Percentiles rank a stretch among this genome's conserved stretches.
phyloP scores from a whole-genome alignment of 2,888 invertebrate genomes.

The Drosophila suboccidentalis region DNA sequence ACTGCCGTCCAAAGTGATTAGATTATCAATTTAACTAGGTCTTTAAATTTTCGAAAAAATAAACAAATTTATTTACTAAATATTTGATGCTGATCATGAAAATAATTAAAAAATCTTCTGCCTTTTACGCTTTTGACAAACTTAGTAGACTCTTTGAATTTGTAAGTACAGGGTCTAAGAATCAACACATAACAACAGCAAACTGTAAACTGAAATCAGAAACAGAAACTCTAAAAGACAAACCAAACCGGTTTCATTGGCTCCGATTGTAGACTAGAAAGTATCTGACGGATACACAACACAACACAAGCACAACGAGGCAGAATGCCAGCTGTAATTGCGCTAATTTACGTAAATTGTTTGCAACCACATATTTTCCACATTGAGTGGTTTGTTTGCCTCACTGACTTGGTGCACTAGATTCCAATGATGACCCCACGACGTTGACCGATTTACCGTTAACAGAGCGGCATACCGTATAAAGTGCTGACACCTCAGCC shows the following conservation, averaged over 20 bases:
- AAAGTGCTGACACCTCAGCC: conserved; percentile 18
- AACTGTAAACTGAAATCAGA: conserved; percentile 43
- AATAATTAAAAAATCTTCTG: no score
- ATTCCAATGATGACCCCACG: conserved; percentile 59
- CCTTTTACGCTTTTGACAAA: background rate
- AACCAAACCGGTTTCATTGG: conserved; percentile 63
- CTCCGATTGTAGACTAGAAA: conserved; percentile 58
- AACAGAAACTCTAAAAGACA: conserved; percentile 31
- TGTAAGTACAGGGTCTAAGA: background rate
- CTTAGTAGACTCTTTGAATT: background rate
- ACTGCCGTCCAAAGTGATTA: no score
- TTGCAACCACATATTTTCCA: conserved; percentile 59
- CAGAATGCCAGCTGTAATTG: conserved; percentile 60
- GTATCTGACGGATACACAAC: conserved; percentile 51
- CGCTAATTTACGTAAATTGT: conserved; percentile 71
- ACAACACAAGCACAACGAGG: conserved; percentile 6
- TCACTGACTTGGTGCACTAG: conserved; percentile 56
- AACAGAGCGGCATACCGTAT: conserved; percentile 2
- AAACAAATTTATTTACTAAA: no score
- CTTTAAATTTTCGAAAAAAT: no score
- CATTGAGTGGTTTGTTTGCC: conserved; percentile 13
- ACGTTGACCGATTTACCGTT: conserved; percentile 57
- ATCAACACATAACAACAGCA: conserved; percentile 9
- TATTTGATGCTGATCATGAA: no score
- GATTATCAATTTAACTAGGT: no score